A percentile compares a stretch with the other conserved stretches of the same genome.
These are phyloP conservation scores for Habropoda laboriosa DNA, from an alignment of 1,140 invertebrate genomes.

Conservation along the genomic window DNA sequence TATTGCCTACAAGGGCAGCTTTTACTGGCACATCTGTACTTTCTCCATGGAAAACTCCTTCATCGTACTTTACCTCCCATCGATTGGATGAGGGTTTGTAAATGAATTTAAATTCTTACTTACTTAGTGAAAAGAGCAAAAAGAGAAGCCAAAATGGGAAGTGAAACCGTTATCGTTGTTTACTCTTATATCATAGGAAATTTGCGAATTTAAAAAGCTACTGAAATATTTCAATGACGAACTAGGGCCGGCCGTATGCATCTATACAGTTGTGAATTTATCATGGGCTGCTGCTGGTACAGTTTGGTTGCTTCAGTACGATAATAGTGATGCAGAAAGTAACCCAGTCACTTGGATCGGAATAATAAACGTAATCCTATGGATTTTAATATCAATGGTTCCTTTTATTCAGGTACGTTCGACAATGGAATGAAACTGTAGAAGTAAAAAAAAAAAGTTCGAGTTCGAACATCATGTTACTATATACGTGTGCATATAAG, in stretches of 20 bases:
- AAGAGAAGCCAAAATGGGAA: background rate
- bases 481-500: background rate
- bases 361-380: slow-evolving; percentile 86
- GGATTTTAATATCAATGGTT: slow-evolving; percentile 86
- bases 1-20: slow-evolving; percentile 91
- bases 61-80: slow-evolving; percentile 86
- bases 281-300: slow-evolving; percentile 87
- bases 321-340: slow-evolving; percentile 81
- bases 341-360: slow-evolving; percentile 84
- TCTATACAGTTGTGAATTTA: slow-evolving; percentile 88
- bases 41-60: slow-evolving; percentile 86
- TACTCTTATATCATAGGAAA: slow-evolving; percentile 82
- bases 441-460: too few relatives aligned
- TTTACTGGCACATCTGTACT: slow-evolving; percentile 87
- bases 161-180: background rate
- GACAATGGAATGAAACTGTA: background rate
- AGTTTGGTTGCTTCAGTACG: slow-evolving; percentile 85
- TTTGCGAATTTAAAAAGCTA: slow-evolving; percentile 88
- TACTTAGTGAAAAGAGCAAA: background rate
- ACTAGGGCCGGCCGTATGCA: slow-evolving; percentile 87
- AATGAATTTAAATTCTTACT: background rate
- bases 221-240: slow-evolving; percentile 89
- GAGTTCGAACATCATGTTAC: too few relatives aligned
- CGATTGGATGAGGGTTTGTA: slow-evolving; percentile 89
- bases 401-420: slow-evolving; percentile 86